Evolutionary conservation across 2,888 invertebrate genomes (phyloP).

Genomic region (Eledone cirrhosa): DNA sequence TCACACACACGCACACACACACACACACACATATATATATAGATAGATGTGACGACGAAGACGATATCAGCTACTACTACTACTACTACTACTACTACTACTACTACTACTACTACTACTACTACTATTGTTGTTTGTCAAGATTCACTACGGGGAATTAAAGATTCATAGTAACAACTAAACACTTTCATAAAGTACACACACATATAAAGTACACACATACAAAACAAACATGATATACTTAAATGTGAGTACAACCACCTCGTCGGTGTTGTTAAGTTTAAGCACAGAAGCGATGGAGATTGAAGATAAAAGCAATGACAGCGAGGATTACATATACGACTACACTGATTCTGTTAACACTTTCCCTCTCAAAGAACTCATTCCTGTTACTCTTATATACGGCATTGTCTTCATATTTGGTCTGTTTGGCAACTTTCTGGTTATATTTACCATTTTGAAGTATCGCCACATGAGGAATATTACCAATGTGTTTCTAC

Average conservation of each 20-base stretch:
- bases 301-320: neutral
- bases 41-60: neutral
- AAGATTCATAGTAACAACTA: too few relatives aligned
- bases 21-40: conserved; percentile 1
- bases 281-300: neutral
- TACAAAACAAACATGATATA: neutral
- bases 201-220: too few relatives aligned
- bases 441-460: conserved; percentile 71
- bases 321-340: conserved; percentile 58
- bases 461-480: conserved; percentile 71
- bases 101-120: conserved; percentile 13
- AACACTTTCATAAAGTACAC: too few relatives aligned
- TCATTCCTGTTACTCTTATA: conserved; percentile 71
- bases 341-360: conserved; percentile 66
- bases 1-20: neutral
- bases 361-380: conserved; percentile 70
- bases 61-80: neutral
- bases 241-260: neutral
- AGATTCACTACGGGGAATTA: too few relatives aligned
- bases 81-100: conserved; percentile 29
- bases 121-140: neutral
- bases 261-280: too few relatives aligned
- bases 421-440: conserved; percentile 72
- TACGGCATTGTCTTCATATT: conserved; percentile 73
- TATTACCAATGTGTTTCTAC: conserved; percentile 75